These are phyloP conservation scores for Drosophila aff. DNA, from an alignment of 1,140 invertebrate genomes.

Conservation along the genomic window DNA sequence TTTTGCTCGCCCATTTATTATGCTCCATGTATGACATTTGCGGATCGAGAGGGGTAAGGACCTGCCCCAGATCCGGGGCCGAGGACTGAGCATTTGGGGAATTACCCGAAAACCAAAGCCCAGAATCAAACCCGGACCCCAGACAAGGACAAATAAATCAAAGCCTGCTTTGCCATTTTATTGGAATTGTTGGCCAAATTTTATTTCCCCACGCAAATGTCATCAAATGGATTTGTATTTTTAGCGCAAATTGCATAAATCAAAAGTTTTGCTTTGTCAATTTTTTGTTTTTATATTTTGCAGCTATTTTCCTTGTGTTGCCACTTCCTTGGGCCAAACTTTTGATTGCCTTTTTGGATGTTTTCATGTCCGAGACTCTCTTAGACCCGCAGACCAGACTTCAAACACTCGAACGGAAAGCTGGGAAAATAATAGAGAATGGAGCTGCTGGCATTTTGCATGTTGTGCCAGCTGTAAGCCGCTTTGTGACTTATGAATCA, in stretches of 20 bases:
- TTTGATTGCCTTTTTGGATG: constrained; percentile 75
- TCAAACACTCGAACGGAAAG: constrained; percentile 12
- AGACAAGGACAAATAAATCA: constrained; percentile 53
- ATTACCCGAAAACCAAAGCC: constrained; percentile 37
- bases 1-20: constrained; percentile 72
- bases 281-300: constrained; percentile 29
- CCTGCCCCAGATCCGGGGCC: constrained; percentile 17
- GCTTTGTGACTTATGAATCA: constrained; percentile 61
- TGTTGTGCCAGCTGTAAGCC: constrained; percentile 38
- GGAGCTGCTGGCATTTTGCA: constrained; percentile 35
- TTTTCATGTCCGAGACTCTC: constrained; percentile 26
- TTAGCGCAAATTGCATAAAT: constrained; percentile 79
- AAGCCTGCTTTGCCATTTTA: constrained; percentile 71
- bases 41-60: background rate
- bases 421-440: constrained; percentile 4
- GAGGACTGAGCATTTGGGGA: constrained; percentile 60
- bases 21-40: constrained; percentile 66
- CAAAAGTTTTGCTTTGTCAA: constrained; percentile 68
- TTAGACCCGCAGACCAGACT: constrained; percentile 5
- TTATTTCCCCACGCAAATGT: constrained; percentile 62
- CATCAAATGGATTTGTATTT: constrained; percentile 83
- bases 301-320: constrained; percentile 11
- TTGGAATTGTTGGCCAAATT: constrained; percentile 80
- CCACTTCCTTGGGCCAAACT: constrained; percentile 58
- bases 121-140: constrained; percentile 26